Conservation (phyloP, 2,888 invertebrate genomes). For the Tachina grossa region DNA sequence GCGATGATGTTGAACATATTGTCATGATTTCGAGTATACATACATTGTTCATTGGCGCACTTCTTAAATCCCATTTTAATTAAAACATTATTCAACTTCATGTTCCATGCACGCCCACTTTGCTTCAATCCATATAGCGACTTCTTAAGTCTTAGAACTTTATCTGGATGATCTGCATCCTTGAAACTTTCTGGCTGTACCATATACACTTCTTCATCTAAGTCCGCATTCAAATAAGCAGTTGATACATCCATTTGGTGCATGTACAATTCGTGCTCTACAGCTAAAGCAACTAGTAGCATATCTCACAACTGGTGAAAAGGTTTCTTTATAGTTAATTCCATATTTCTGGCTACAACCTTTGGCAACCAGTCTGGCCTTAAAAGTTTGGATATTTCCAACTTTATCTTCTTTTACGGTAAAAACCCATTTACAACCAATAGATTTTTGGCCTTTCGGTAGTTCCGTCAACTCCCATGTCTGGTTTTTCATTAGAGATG, state of each 20-base stretch:
- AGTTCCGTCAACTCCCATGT: no score
- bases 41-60: slow-evolving; percentile 47
- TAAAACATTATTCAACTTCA: slow-evolving; percentile 54
- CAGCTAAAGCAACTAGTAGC: slow-evolving; percentile 69
- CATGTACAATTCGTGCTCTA: slow-evolving; percentile 65
- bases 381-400: not conserved
- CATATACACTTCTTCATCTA: slow-evolving; percentile 1
- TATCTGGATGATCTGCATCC: not conserved
- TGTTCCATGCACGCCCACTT: no score
- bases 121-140: no score
- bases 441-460: slow-evolving; percentile 55
- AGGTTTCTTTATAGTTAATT: slow-evolving; percentile 29
- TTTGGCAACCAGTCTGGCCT: slow-evolving; percentile 17
- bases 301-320: slow-evolving; percentile 39
- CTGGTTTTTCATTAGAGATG: no score
- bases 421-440: slow-evolving; percentile 69
- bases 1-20: slow-evolving; percentile 57
- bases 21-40: not conserved
- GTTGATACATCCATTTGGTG: slow-evolving; percentile 72
- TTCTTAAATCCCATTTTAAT: slow-evolving; percentile 55
- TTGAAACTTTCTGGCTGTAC: slow-evolving; percentile 15
- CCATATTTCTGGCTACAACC: slow-evolving; percentile 26
- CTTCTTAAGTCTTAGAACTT: slow-evolving; percentile 10
- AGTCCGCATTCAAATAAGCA: slow-evolving; percentile 69
- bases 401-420: not conserved